Base-by-base conservation (phyloP, 2,888 invertebrate species). In the Hyles lineata region DNA sequence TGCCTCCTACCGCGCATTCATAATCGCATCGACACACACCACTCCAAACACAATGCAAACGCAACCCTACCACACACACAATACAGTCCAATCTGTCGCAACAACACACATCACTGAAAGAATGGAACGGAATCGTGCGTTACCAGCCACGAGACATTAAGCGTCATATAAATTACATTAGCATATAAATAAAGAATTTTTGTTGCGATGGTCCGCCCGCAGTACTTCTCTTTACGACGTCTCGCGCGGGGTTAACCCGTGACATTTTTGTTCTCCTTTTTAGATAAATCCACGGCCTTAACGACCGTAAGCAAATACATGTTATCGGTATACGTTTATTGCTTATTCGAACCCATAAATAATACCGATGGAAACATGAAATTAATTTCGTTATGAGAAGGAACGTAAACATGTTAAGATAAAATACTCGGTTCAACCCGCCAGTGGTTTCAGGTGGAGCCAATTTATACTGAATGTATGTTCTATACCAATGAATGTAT, bases 161-260 rank as follows among this genome's bases (percentile, higher is more conserved):
- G 90, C 93, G 92, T 94, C 93, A 93, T 94, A 94, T 94, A 94
- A 94, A 94, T 94, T 93, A 94, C 94, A 94, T 94, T 94, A 93
- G 92, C 94, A 94, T 94, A 94, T 94, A 94, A 94, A 94, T 94
- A 94, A 94, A 94, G 93, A 93, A 94, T 94, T 93, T 94, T 92
- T 92, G 94, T 93, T 91, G 92, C 87, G 86, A 81, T 80, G 88
- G 89, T 88, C 85, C 85, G 86, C 79, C 84, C 87, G 86, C 55
- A 55, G 55, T 89, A 89, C 89, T 87, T 86, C 87, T 90, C 87
- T 93, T 94, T 94, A 93, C 91, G 93, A 93, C 87, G 87, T 86
- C 89, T 88, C 83, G 82, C 82, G 83, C 86, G 86, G 91, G 88
- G 90, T 90, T 92, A 90, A 88, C 89, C 84, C 83, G 89, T 61